These are phyloP conservation scores for Perognathus longimembris DNA, from an alignment of 2,113 vertebrate genomes.

Conservation along the genomic window DNA sequence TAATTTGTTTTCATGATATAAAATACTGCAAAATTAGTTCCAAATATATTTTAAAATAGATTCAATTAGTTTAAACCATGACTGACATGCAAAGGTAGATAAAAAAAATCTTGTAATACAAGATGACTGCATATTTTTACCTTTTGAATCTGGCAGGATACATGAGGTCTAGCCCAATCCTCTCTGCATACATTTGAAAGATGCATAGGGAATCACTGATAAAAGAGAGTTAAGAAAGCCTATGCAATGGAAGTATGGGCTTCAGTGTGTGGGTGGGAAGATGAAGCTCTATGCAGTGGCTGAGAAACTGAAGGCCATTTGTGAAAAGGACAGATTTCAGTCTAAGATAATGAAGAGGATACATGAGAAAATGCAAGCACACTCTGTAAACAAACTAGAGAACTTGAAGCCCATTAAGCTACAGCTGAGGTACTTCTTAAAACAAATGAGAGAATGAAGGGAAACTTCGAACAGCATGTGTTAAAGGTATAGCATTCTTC, in stretches of 20 bases:
- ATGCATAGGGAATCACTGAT: not conserved
- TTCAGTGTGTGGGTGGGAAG: not conserved
- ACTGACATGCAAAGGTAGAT: not conserved
- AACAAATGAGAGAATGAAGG: not conserved
- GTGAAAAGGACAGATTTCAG: not conserved
- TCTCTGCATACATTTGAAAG: not conserved
- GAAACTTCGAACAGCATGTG: not conserved
- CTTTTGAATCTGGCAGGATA: not conserved
- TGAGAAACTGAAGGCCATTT: not conserved
- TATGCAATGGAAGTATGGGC: rapidly evolving
- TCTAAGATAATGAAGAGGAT: not conserved
- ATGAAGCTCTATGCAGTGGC: not conserved
- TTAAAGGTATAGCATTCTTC: not conserved
- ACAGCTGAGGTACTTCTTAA: not conserved
- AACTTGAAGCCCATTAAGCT: not conserved
- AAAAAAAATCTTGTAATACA: not conserved
- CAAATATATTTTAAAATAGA: not conserved
- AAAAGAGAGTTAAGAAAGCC: too few relatives aligned
- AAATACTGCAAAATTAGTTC: not conserved
- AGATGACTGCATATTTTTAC: not conserved
- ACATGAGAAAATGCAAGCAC: not conserved
- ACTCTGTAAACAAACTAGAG: not conserved
- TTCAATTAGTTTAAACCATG: not conserved
- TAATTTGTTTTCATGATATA: not conserved
- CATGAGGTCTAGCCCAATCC: not conserved